Percentiles rank a stretch among this genome's conserved stretches.
Evolutionary conservation across 64 coral and sea anemone genomes (phyloP).

Genomic region (Montipora efflorescens): DNA sequence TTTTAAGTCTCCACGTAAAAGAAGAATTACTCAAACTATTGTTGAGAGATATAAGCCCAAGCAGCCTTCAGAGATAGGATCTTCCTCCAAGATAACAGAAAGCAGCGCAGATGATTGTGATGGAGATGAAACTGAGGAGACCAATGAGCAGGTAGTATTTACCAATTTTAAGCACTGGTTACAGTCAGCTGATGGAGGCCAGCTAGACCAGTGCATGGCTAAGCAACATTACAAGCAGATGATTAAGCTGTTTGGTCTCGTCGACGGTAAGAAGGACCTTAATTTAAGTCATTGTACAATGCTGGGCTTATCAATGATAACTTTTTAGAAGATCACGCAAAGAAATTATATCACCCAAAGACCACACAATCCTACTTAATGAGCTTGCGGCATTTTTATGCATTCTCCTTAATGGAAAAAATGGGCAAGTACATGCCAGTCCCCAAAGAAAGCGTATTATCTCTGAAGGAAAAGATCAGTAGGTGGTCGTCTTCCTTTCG

Average conservation of each 20-base stretch:
- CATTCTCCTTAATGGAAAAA: neutral
- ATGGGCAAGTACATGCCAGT: neutral
- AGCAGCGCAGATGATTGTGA: neutral
- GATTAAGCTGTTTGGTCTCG: neutral
- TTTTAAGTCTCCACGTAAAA: neutral
- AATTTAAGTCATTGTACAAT: neutral
- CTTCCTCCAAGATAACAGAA: neutral
- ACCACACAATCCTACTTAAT: neutral
- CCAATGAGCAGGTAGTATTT: neutral
- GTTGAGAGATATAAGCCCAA: neutral
- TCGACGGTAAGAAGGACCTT: neutral
- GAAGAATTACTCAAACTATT: neutral
- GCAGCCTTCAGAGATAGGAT: neutral
- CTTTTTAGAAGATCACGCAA: neutral
- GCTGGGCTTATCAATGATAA: neutral
- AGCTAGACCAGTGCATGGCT: neutral
- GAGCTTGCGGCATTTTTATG: neutral
- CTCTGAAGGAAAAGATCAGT: constrained; percentile 37
- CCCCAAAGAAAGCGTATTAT: constrained; percentile 40
- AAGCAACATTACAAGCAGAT: neutral
- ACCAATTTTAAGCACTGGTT: neutral
- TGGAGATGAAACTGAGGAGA: neutral
- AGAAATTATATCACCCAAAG: neutral
- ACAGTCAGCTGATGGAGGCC: constrained; percentile 10
- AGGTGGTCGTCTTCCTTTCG: constrained; percentile 47